Conservation (phyloP, 2,888 invertebrate genomes). For the Troides helena region DNA sequence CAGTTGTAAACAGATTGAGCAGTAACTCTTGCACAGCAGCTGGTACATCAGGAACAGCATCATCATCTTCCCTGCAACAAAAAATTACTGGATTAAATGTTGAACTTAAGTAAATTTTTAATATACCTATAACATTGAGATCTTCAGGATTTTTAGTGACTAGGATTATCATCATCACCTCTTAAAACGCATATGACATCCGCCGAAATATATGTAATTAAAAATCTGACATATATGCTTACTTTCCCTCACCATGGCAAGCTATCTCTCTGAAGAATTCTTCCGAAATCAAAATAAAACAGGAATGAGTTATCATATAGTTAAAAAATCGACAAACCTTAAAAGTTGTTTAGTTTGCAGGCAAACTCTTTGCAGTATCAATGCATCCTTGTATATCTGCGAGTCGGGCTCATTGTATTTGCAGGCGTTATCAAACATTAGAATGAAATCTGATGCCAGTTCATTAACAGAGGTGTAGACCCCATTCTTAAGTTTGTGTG, state of each 20-base stretch:
- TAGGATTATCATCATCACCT: no score
- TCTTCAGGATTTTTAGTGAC: no score
- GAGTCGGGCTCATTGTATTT: conserved; percentile 99
- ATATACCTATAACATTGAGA: no score
- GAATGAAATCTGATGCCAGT: conserved; percentile 91
- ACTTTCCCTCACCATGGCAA: no score
- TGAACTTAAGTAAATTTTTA: no score
- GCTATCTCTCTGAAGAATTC: no score
- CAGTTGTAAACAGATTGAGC: conserved; percentile 93
- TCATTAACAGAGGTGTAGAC: conserved; percentile 92
- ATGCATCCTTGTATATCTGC: conserved; percentile 97
- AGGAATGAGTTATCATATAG: no score
- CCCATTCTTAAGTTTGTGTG: conserved; percentile 88
- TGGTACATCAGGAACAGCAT: conserved; percentile 93
- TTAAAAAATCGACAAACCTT: conserved; percentile 60
- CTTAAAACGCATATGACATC: no score
- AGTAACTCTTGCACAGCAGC: conserved; percentile 95
- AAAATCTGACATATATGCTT: no score
- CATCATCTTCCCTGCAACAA: conserved; percentile 83
- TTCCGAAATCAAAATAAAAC: no score
- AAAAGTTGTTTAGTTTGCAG: conserved; percentile 95
- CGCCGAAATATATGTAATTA: no score
- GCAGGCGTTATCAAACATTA: conserved; percentile 98
- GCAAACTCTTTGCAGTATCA: conserved; percentile 94
- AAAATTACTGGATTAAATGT: neutral